Conservation (phyloP, 64 coral and sea anemone genomes). For the Pocillopora damicornis region DNA sequence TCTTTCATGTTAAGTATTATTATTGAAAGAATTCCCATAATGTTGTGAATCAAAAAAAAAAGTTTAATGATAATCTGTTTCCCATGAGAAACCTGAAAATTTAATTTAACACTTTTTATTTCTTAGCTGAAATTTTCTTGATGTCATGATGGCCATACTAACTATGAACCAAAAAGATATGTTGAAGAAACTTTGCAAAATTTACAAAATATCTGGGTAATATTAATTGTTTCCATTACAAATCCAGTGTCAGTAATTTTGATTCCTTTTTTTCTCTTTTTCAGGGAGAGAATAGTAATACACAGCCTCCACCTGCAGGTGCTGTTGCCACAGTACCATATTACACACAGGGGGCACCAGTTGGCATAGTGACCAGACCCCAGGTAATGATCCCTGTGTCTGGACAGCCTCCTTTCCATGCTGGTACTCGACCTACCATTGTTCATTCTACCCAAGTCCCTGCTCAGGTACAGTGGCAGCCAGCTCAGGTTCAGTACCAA, state of each 20-base stretch:
- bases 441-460: slow-evolving; percentile 19
- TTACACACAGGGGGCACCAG: slow-evolving; percentile 44
- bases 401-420: slow-evolving; percentile 45
- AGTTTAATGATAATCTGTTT: too few species aligned
- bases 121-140: too few species aligned
- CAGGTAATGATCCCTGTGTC: slow-evolving; percentile 53
- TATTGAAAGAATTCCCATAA: too few species aligned
- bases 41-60: too few species aligned
- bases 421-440: slow-evolving; percentile 27
- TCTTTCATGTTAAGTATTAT: too few species aligned
- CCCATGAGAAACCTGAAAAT: too few species aligned
- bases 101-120: too few species aligned
- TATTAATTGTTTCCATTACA: background rate
- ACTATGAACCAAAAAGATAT: too few species aligned
- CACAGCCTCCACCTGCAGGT: slow-evolving; percentile 40
- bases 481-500: slow-evolving; percentile 37
- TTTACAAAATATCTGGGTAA: background rate
- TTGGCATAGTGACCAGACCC: slow-evolving; percentile 56
- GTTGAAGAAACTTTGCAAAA: background rate
- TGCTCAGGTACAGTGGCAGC: slow-evolving; percentile 57
- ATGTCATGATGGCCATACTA: too few species aligned
- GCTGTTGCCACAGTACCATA: slow-evolving; percentile 52
- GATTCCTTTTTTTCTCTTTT: background rate
- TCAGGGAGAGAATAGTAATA: slow-evolving; percentile 47
- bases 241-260: background rate